A percentile compares a stretch with the other conserved stretches of the same genome.
These are phyloP conservation scores for Zygaena filipendulae DNA, from an alignment of 2,888 invertebrate genomes.

Conservation along the genomic window DNA sequence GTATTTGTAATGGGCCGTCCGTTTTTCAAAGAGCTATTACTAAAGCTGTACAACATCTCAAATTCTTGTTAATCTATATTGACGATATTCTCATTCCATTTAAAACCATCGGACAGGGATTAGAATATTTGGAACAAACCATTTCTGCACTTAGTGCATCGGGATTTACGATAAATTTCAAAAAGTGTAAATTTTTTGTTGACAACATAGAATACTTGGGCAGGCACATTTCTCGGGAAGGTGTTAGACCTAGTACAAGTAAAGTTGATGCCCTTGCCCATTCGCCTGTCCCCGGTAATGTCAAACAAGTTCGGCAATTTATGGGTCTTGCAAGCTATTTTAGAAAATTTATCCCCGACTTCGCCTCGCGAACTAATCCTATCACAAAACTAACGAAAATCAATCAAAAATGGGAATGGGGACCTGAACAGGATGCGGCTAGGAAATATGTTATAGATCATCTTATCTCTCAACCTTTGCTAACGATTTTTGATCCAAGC, in stretches of 20 bases:
- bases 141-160: conserved; percentile 5
- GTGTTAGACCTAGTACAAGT: conserved; percentile 16
- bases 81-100: conserved; percentile 16
- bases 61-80: conserved; percentile 15
- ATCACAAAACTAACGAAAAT: conserved; percentile 19
- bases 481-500: conserved; percentile 18
- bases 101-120: conserved; percentile 10
- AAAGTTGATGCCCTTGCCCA: conserved; percentile 16
- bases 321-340: too few relatives aligned
- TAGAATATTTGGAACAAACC: conserved; percentile 12
- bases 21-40: conserved; percentile 17
- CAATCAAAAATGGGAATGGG: too few relatives aligned
- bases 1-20: conserved; percentile 16
- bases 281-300: conserved; percentile 11
- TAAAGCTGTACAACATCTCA: conserved; percentile 13
- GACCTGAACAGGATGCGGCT: conserved; percentile 17
- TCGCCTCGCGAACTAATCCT: conserved; percentile 15
- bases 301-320: conserved; percentile 18
- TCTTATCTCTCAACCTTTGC: conserved; percentile 16
- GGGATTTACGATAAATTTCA: conserved; percentile 13
- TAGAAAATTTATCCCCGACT: too few relatives aligned
- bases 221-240: conserved; percentile 13
- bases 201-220: conserved; percentile 17
- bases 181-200: conserved; percentile 17
- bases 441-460: conserved; percentile 18